phyloP scores from a whole-genome alignment of 2,797 vertebrate genomes.

The Carcharodon carcharias region DNA sequence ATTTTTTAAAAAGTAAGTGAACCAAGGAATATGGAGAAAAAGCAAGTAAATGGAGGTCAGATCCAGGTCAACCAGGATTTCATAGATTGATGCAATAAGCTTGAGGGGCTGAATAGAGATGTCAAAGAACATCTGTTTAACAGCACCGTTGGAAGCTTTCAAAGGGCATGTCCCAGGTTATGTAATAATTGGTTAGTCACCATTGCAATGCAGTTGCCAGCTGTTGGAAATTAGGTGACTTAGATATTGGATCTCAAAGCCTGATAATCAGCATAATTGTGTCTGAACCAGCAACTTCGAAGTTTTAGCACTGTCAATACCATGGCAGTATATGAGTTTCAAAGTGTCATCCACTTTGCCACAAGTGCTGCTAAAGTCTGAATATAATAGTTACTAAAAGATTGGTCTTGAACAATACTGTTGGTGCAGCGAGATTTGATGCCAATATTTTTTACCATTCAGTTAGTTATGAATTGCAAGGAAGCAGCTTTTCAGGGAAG shows the following conservation, averaged over 20 bases:
- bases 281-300: neutral
- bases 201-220: neutral
- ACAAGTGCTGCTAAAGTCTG: neutral
- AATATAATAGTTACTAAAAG: neutral
- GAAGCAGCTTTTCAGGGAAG: neutral
- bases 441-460: neutral
- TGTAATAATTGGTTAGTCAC: neutral
- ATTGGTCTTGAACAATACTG: neutral
- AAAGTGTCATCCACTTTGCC: neutral
- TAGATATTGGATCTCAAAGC: neutral
- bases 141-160: neutral
- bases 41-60: neutral
- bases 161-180: neutral
- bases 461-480: neutral
- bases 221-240: neutral
- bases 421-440: neutral
- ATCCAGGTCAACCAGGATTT: neutral
- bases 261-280: neutral
- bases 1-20: neutral
- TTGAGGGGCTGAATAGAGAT: neutral
- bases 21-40: neutral
- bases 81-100: neutral
- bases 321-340: neutral
- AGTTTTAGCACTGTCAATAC: neutral
- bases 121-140: neutral